Conservation (phyloP, 2,888 invertebrate genomes). For the Volucella bombylans region DNA sequence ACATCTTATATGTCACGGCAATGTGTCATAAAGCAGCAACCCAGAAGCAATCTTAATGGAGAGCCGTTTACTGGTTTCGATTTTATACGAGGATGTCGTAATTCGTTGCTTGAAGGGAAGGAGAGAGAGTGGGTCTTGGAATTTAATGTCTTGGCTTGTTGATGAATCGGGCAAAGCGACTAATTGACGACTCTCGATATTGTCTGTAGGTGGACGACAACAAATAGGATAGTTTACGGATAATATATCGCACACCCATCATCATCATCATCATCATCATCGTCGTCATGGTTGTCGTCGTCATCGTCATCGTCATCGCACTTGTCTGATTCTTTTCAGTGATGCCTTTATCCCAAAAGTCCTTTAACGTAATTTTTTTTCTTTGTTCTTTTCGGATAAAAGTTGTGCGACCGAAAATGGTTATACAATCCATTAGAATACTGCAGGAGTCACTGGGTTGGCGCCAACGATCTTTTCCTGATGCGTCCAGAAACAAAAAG, state of each 20-base stretch:
- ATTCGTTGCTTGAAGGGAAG: constrained; percentile 9
- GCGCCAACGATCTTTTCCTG: constrained; percentile 76
- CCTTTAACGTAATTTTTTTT: constrained; percentile 33
- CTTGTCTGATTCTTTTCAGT: constrained; percentile 31
- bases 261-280: constrained; percentile 22
- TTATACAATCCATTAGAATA: constrained; percentile 76
- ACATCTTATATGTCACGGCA: constrained; percentile 32
- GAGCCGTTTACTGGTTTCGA: constrained; percentile 12
- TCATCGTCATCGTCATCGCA: constrained; percentile 38
- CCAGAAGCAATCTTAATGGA: constrained; percentile 43
- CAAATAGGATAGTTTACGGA: constrained; percentile 7
- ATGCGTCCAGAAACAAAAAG: constrained; percentile 76
- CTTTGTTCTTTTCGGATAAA: constrained; percentile 56
- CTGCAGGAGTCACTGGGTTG: constrained; percentile 75
- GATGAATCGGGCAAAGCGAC: constrained; percentile 30
- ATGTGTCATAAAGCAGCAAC: constrained; percentile 25
- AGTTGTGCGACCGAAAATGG: constrained; percentile 74
- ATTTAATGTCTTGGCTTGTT: constrained; percentile 24
- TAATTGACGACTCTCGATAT: constrained; percentile 56
- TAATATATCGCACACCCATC: constrained; percentile 18
- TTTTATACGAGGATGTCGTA: constrained; percentile 14
- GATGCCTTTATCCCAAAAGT: constrained; percentile 27
- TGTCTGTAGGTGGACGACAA: constrained; percentile 8
- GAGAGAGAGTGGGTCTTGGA: not conserved
- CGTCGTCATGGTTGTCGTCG: not conserved